Conservation (phyloP, 1,140 invertebrate species). For the Tetramorium parvispinum region DNA sequence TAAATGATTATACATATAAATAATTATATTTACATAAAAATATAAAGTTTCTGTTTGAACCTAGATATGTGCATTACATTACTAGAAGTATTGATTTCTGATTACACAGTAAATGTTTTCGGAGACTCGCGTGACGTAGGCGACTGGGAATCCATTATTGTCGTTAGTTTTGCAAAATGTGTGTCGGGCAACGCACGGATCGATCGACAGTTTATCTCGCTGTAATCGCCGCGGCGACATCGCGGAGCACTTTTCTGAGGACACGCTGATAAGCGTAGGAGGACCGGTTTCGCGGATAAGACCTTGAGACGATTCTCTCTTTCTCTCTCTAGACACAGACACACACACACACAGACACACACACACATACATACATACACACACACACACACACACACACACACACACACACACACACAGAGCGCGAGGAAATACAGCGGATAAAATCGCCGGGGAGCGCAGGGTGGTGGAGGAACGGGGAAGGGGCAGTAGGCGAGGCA, state of each 20-base stretch:
- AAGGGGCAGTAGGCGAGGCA: conserved; percentile 53
- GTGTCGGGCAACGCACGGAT: conserved; percentile 29
- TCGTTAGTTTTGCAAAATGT: conserved; percentile 27
- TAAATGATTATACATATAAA: neutral
- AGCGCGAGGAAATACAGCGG: conserved; percentile 49
- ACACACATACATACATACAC: neutral
- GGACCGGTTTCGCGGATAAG: conserved; percentile 61
- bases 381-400: neutral
- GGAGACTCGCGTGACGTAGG: neutral
- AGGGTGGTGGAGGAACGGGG: neutral
- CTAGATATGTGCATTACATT: neutral
- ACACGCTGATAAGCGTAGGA: conserved; percentile 60
- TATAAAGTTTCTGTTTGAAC: neutral
- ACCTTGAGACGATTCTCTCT: conserved; percentile 59
- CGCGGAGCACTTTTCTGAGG: conserved; percentile 59
- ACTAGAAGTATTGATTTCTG: neutral
- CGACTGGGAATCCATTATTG: neutral
- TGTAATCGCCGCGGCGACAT: conserved; percentile 55
- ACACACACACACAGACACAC: neutral
- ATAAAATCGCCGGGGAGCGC: conserved; percentile 35
- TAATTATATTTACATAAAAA: neutral
- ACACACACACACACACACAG: neutral
- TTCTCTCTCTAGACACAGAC: too few species aligned
- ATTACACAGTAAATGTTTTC: neutral
- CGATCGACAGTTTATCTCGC: conserved; percentile 57